Base-by-base conservation (phyloP, 2,888 invertebrate species). In the Siphlonurus alternatus region DNA sequence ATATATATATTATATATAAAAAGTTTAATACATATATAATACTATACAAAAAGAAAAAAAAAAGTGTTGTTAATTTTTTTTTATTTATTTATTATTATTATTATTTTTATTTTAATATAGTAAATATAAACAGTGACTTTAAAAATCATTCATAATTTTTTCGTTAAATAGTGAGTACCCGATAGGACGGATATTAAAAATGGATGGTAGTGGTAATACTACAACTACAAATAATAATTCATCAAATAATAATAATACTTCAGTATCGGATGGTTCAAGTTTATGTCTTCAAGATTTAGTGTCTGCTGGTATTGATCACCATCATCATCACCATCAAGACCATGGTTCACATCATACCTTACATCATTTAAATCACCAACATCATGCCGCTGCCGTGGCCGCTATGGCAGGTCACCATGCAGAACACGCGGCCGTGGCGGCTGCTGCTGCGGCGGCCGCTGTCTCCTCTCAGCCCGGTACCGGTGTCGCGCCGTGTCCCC, bases 391-490 rank as follows among this genome's bases (percentile, higher is more conserved):
- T 5, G 56, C 56, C 19, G 19, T 20, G 56, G 19, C n/a, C n/a
- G 19, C 22, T 20, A 64, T 64, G 64, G 63, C 56, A 56, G 63
- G 63, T 38, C 60, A 53, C 64, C 53, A 53, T 24, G 64, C 64
- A 53, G 64, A 60, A 38, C 60, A 60, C 64, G 60, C 64, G 51
- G 59, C 65, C 23, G 66, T 53, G 54, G 56, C 64, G 54, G 65
- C 60, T 64, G 65, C 63, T 19, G 63, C 61, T 59, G 61, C 66
- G 60, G 63, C 62, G 64, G 65, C 62, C 54, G 54, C 66, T 1
- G 23, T 60, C 53, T 59, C 65, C 65, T 60, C 25, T 53, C 38
- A 24, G 77, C 82, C 82, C 72, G 83, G 85, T 38, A 38, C 38
- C 38, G 38, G 38, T 38, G 38, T 38, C 38, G 38, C 38, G 22